A percentile compares a stretch with the other conserved stretches of the same genome.
Evolutionary conservation across 2,797 vertebrate genomes (phyloP).

Genomic region (Anabacerthia variegaticeps): DNA sequence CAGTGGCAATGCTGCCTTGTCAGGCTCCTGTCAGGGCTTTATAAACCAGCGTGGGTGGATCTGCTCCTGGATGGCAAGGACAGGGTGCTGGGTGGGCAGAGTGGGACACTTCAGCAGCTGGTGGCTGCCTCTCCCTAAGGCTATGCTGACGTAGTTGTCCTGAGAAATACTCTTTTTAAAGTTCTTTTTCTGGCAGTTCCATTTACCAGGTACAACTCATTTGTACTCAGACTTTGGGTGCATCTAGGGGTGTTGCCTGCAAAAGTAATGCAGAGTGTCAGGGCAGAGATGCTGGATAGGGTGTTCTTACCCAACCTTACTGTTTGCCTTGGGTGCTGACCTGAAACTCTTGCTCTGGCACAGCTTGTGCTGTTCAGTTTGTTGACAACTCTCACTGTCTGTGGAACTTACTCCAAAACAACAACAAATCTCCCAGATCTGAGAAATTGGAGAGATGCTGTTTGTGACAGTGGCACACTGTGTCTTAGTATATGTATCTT

Average conservation of each 20-base stretch:
- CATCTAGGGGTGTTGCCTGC: neutral
- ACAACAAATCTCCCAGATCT: neutral
- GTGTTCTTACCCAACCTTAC: neutral
- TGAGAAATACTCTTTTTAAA: neutral
- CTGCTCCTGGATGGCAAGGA: neutral
- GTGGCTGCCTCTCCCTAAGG: neutral
- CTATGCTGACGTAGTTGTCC: neutral
- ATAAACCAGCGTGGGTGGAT: neutral
- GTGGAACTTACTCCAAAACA: neutral
- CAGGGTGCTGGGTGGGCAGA: neutral
- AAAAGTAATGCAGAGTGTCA: neutral
- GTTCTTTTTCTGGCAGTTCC: neutral
- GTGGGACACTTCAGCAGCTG: neutral
- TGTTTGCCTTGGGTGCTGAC: neutral
- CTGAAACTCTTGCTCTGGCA: neutral
- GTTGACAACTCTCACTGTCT: neutral
- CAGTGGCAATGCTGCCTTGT: neutral
- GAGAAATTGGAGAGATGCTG: neutral
- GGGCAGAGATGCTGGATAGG: neutral
- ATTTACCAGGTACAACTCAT: neutral
- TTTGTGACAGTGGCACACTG: neutral
- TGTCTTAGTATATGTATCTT: neutral
- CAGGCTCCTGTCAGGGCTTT: neutral
- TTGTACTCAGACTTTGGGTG: neutral
- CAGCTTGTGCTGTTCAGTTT: neutral